Evolutionary conservation across 35 echinoderm and acorn worm species (phyloP), one percentile per base, ranked within the genome.

Genomic region (Ophiothrix spiculata): DNA sequence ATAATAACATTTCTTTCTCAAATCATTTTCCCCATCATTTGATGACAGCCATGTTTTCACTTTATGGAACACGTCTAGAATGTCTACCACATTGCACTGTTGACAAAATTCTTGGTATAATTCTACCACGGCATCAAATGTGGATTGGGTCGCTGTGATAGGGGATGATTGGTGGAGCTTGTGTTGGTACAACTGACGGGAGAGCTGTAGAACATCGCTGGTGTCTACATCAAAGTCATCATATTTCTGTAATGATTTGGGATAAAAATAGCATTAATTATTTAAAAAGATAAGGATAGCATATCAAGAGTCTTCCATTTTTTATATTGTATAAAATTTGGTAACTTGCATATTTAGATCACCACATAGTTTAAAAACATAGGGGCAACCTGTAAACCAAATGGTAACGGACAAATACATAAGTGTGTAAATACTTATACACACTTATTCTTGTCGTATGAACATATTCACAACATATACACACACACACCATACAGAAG

Each of bases 41-140:
- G 77, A 64, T 31, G 36, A 34, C 39, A 80, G 40, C 86, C 60
- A 74, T 8, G 38, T 60, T 37, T 83, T 81, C 0, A 93, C 92
- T 81, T 75, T 75, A 37, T 12, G 56, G 12, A 38, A 77, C 12
- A 93, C 82, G 63, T 93, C 92, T 17, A 89, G 16, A 23, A 89
- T n/a, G 36, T 93, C 92, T 39, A 93, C 82, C 87, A 86, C 90
- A 25, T 80, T 80, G 40, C 87, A 93, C 31, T 75, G 85, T 31
- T 85, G 39, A 16, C 89, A 40, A 64, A 93, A 90, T 6, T 77
- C 75, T 35, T 88, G 33, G 31, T 93, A 93, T 31, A 85, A 37
- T 17, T 31, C 60, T 36, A 83, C 39, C 21, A 93, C 39, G 6
- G 80, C n/a, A 29, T 40, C 38, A 25, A 34, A 37, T 1, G 39